Evolutionary conservation across 2,797 vertebrate genomes (phyloP).

Genomic region (Pangasius larnaudii): DNA sequence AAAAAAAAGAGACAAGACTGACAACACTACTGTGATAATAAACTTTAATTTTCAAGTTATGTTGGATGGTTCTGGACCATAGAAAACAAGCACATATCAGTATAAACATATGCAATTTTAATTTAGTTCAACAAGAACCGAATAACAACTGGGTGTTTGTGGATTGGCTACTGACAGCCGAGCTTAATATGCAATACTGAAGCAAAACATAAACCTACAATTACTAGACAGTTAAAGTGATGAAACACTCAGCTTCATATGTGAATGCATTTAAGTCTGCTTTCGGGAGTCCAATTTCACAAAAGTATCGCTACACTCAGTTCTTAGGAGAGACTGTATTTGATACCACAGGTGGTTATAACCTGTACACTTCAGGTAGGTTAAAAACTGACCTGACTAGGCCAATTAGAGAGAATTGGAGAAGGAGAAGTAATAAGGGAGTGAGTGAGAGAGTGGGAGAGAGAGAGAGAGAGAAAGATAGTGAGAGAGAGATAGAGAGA

Average conservation of each 20-base stretch:
- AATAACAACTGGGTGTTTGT: constrained; percentile 68
- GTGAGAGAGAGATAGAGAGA: constrained; percentile 4
- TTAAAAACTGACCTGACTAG: constrained; percentile 46
- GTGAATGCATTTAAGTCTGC: constrained; percentile 62
- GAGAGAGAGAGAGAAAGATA: constrained; percentile 10
- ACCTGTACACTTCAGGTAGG: constrained; percentile 52
- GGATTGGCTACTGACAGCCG: constrained; percentile 64
- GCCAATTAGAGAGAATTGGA: constrained; percentile 42
- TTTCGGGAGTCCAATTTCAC: constrained; percentile 61
- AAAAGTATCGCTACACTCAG: constrained; percentile 48
- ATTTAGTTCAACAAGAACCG: constrained; percentile 70
- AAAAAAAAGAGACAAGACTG: background rate
- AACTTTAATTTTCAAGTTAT: constrained; percentile 82
- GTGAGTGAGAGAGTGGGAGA: constrained; percentile 11
- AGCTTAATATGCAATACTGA: constrained; percentile 65
- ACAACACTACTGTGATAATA: constrained; percentile 71
- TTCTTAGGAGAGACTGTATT: constrained; percentile 59
- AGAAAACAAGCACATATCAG: constrained; percentile 80
- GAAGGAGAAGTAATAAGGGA: constrained; percentile 10
- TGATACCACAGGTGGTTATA: constrained; percentile 63
- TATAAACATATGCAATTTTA: constrained; percentile 79
- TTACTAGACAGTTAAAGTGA: constrained; percentile 61
- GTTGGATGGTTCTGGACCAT: constrained; percentile 80
- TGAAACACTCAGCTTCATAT: constrained; percentile 60
- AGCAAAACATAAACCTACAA: constrained; percentile 59